Percentiles rank a stretch among this genome's conserved stretches.
phyloP scores from a whole-genome alignment of 1,140 invertebrate genomes.

The Lutraria rhynchaena region DNA sequence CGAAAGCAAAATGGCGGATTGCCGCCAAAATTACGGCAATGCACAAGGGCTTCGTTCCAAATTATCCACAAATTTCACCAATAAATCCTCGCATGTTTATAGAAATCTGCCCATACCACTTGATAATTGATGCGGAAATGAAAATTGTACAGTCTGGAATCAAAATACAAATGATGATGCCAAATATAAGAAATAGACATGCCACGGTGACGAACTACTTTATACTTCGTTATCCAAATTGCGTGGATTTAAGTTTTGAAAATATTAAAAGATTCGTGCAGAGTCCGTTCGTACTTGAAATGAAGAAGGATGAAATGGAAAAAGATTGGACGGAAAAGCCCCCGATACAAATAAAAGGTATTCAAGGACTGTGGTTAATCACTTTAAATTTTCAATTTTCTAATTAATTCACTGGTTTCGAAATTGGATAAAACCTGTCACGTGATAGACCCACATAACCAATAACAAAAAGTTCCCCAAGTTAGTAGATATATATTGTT shows the following conservation, averaged over 20 bases:
- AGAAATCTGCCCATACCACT: conserved; percentile 81
- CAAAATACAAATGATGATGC: conserved; percentile 79
- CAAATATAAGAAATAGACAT: conserved; percentile 87
- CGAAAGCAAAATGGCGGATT: conserved; percentile 65
- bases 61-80: conserved; percentile 61
- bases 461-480: no score
- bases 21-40: conserved; percentile 65
- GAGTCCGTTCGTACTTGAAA: conserved; percentile 69
- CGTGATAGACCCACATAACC: no score
- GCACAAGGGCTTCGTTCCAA: conserved; percentile 66
- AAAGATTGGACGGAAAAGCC: conserved; percentile 62
- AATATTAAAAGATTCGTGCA: conserved; percentile 77
- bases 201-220: conserved; percentile 75
- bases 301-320: conserved; percentile 60
- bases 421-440: no score
- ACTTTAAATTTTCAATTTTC: no score
- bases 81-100: conserved; percentile 73
- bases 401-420: no score
- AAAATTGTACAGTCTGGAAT: conserved; percentile 78
- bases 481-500: no score
- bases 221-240: conserved; percentile 79
- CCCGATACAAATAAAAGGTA: conserved; percentile 69
- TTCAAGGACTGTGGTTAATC: no score
- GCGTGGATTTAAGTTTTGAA: conserved; percentile 79
- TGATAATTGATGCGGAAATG: conserved; percentile 80